Conservation (phyloP, 2,113 vertebrate species). For the Nesogale talazaci region DNA sequence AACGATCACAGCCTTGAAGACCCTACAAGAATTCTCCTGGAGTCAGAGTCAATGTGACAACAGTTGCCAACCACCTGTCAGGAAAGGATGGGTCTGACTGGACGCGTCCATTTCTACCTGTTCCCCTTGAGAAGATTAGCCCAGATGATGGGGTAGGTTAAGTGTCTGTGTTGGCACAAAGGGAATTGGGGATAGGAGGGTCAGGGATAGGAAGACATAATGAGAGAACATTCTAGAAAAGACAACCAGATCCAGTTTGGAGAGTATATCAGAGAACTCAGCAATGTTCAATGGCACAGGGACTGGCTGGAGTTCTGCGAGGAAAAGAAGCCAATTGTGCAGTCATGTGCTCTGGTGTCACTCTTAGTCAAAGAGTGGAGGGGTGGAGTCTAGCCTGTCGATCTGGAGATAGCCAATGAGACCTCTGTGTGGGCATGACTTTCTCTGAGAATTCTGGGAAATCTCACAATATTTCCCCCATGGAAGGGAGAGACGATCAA, state of each 20-base stretch:
- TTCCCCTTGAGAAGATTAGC: background rate
- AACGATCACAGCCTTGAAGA: background rate
- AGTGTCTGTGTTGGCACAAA: background rate
- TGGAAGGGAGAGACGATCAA: no score
- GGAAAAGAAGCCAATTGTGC: conserved; percentile 20
- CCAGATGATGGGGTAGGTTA: background rate
- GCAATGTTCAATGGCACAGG: background rate
- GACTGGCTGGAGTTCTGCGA: background rate
- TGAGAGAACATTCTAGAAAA: background rate
- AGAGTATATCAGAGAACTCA: background rate
- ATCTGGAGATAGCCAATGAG: no score
- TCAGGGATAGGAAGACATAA: background rate
- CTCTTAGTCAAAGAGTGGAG: no score
- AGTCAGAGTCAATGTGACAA: background rate
- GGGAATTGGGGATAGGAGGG: background rate
- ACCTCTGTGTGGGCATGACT: no score
- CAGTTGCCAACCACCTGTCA: background rate
- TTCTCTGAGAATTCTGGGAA: no score
- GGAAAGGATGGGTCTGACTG: background rate
- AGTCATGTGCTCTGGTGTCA: no score
- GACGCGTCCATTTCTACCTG: background rate
- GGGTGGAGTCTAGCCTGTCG: no score
- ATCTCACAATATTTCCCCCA: no score
- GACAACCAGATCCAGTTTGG: background rate
- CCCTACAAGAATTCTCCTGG: background rate